These are phyloP conservation scores for Torymus aiolomorphi DNA, from an alignment of 2,888 invertebrate genomes.

Conservation along the genomic window DNA sequence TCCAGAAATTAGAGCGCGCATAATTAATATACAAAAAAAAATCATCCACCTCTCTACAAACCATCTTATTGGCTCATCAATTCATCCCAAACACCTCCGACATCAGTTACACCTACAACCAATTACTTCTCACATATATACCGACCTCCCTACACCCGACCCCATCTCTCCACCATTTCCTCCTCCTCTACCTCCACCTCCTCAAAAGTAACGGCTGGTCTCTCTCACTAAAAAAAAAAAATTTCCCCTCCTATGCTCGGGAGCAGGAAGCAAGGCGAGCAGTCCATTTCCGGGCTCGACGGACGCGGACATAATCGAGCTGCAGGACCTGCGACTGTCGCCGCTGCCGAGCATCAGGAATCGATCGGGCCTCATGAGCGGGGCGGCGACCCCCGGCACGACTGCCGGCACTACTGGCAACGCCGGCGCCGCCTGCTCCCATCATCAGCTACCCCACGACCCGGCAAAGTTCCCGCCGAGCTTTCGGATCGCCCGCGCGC, in stretches of 20 bases:
- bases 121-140: too few relatives aligned
- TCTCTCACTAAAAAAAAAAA: too few relatives aligned
- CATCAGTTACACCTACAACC: too few relatives aligned
- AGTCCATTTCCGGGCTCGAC: constrained; percentile 71
- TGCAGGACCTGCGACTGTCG: constrained; percentile 91
- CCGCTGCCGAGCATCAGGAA: constrained; percentile 87
- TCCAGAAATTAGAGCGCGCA: too few relatives aligned
- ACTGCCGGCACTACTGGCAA: constrained; percentile 67
- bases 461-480: constrained; percentile 84
- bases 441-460: constrained; percentile 73
- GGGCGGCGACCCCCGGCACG: constrained; percentile 73
- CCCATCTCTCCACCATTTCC: too few relatives aligned
- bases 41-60: too few relatives aligned
- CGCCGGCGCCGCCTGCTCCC: constrained; percentile 12
- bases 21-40: too few relatives aligned
- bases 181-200: too few relatives aligned
- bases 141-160: too few relatives aligned
- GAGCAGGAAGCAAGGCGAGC: constrained; percentile 74
- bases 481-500: constrained; percentile 83
- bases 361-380: constrained; percentile 77
- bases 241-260: neutral
- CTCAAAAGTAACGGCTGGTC: too few relatives aligned
- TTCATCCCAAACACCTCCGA: too few relatives aligned
- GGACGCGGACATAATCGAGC: constrained; percentile 89
- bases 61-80: too few relatives aligned